These are phyloP conservation scores for Thaumatotibia leucotreta DNA, from an alignment of 1,140 invertebrate species.

Conservation along the genomic window DNA sequence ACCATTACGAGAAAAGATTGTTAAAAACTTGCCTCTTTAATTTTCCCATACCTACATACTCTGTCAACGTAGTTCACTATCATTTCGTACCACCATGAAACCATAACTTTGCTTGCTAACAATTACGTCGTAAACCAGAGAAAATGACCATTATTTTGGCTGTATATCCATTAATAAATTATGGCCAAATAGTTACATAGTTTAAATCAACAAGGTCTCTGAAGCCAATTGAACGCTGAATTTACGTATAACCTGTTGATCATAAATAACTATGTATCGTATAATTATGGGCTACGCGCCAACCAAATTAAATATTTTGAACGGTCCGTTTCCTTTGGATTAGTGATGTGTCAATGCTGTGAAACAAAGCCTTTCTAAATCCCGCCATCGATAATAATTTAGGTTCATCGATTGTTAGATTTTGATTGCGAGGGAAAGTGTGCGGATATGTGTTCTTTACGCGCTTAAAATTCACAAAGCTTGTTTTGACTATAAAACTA, in stretches of 20 bases:
- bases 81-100: neutral
- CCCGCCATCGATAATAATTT: constrained; percentile 14
- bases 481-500: neutral
- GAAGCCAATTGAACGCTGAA: constrained; percentile 26
- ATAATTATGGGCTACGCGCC: constrained; percentile 41
- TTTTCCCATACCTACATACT: neutral
- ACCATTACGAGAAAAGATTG: neutral
- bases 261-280: constrained; percentile 31
- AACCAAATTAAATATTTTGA: constrained; percentile 50
- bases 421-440: neutral
- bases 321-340: constrained; percentile 33
- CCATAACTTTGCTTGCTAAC: neutral
- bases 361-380: constrained; percentile 9
- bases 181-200: constrained; percentile 7
- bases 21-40: neutral
- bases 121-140: neutral
- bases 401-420: constrained; percentile 15
- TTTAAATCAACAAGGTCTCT: constrained; percentile 20
- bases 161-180: constrained; percentile 3
- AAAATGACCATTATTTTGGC: constrained; percentile 1
- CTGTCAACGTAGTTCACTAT: neutral
- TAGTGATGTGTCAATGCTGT: constrained; percentile 30
- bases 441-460: neutral
- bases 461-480: neutral
- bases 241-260: constrained; percentile 30